Percentiles rank a stretch among this genome's conserved stretches.
These are phyloP conservation scores for Phaetusa simplex DNA, from an alignment of 2,113 vertebrate genomes.

Conservation along the genomic window DNA sequence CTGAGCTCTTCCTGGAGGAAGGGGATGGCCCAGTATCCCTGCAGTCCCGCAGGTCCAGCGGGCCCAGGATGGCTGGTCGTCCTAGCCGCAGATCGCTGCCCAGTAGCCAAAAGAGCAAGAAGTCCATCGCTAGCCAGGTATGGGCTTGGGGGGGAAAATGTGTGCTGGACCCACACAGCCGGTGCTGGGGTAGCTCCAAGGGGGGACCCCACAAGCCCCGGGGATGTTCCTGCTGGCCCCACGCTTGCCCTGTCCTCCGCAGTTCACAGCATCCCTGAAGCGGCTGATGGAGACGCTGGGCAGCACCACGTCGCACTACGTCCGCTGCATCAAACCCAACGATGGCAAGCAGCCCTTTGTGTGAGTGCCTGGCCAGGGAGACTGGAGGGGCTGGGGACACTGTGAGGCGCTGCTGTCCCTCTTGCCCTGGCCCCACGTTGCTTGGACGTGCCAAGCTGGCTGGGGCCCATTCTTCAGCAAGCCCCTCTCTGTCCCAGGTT, in stretches of 20 bases:
- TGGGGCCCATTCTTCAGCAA: too few species aligned
- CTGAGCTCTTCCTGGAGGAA: constrained; percentile 77
- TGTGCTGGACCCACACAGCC: fast-evolving
- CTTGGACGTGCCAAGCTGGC: background rate
- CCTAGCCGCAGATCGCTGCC: constrained; percentile 46
- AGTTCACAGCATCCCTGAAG: constrained; percentile 81
- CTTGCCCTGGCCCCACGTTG: background rate
- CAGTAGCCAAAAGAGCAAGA: constrained; percentile 65
- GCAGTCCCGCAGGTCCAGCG: background rate
- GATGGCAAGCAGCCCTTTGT: constrained; percentile 52
- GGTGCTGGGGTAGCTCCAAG: background rate
- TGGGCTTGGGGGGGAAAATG: fast-evolving
- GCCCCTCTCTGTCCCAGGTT: background rate
- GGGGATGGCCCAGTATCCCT: background rate
- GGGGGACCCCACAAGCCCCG: background rate
- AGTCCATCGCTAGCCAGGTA: constrained; percentile 80
- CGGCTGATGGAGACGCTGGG: constrained; percentile 77
- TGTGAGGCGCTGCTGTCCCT: background rate
- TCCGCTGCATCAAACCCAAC: constrained; percentile 87
- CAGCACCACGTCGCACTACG: constrained; percentile 79
- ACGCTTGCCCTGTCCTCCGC: background rate
- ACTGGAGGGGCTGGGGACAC: background rate
- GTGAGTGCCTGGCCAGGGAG: background rate
- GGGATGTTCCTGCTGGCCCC: background rate
- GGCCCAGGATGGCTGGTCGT: constrained; percentile 48